phyloP scores from a whole-genome alignment of 2,888 invertebrate genomes.

The Micoletzkya japonica region DNA sequence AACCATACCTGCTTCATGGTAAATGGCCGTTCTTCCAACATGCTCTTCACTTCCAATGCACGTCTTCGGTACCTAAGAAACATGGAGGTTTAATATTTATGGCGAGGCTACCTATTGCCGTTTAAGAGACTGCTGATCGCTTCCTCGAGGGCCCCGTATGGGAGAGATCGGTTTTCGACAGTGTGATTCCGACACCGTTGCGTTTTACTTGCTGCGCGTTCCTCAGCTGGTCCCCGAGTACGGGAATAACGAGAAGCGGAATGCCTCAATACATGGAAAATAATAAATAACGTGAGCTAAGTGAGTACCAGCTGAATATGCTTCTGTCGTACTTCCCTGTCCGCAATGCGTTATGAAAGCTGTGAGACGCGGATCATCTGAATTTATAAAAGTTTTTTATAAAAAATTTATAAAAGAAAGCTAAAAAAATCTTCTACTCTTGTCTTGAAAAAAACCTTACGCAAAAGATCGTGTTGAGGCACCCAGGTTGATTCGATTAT shows the following conservation, averaged over 20 bases:
- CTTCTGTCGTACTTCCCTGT: conserved; percentile 36
- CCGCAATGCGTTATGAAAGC: conserved; percentile 40
- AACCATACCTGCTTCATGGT: conserved; percentile 5
- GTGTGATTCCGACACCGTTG: conserved; percentile 18
- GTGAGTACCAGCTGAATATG: conserved; percentile 32
- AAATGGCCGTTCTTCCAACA: conserved; percentile 2
- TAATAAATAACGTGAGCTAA: too few relatives aligned
- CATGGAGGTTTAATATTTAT: too few relatives aligned
- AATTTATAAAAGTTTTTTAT: too few relatives aligned
- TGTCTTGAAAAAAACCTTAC: not conserved
- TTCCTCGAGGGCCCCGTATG: too few relatives aligned
- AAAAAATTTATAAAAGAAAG: not conserved
- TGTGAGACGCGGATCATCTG: conserved; percentile 35
- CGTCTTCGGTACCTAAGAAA: not conserved
- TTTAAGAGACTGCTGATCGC: too few relatives aligned
- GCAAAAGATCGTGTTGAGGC: conserved; percentile 3
- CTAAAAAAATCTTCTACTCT: not conserved
- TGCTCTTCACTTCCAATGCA: not conserved
- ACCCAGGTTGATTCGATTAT: conserved; percentile 17
- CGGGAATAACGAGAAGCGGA: conserved; percentile 65
- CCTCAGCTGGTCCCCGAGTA: conserved; percentile 66
- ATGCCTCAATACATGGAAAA: too few relatives aligned
- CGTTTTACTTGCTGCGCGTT: conserved; percentile 61
- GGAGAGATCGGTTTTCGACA: not conserved
- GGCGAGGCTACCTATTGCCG: too few relatives aligned